These are phyloP conservation scores for Carassius carassius DNA, from an alignment of 2,113 vertebrate species.

Conservation along the genomic window DNA sequence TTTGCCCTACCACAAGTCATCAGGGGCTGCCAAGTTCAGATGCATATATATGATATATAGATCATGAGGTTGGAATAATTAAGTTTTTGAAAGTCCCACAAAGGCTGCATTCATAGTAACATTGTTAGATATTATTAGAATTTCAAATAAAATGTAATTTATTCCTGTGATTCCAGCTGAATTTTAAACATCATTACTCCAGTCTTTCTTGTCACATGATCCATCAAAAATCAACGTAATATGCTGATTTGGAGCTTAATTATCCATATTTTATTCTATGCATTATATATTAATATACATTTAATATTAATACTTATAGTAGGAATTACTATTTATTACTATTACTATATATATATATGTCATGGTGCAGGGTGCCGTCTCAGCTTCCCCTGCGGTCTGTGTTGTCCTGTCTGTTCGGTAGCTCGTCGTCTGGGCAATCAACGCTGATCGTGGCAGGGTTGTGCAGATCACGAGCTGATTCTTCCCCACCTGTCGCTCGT, in stretches of 20 bases:
- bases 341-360: too few relatives aligned
- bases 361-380: too few relatives aligned
- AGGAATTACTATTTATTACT: too few relatives aligned
- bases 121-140: background rate
- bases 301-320: too few relatives aligned
- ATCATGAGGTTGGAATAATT: background rate
- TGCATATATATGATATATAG: background rate
- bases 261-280: too few relatives aligned
- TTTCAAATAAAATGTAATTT: background rate
- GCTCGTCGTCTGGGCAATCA: too few relatives aligned
- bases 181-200: background rate
- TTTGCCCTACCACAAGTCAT: background rate
- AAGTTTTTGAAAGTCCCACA: background rate
- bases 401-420: too few relatives aligned
- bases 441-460: too few relatives aligned
- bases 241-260: background rate
- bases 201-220: background rate
- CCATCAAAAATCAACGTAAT: background rate
- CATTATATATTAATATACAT: too few relatives aligned
- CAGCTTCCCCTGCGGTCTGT: too few relatives aligned
- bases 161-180: background rate
- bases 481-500: too few relatives aligned
- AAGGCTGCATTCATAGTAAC: background rate
- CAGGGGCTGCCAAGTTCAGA: background rate
- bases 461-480: too few relatives aligned